Evolutionary conservation across 2,113 vertebrate genomes (phyloP).

Genomic region (Hippocampus comes): DNA sequence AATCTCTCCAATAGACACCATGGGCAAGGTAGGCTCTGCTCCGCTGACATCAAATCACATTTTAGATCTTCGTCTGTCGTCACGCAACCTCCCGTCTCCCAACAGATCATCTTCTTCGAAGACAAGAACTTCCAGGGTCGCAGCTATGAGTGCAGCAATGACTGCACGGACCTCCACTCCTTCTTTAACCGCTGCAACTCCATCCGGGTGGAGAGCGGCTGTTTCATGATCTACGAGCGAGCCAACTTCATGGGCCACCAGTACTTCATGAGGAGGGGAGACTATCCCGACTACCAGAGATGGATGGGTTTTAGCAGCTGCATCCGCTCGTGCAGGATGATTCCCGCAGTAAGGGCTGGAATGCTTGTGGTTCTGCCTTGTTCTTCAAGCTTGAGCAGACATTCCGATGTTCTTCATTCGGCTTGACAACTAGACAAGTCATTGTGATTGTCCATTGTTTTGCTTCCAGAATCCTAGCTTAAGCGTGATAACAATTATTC

Average conservation of each 20-base stretch:
- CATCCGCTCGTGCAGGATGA: constrained; percentile 69
- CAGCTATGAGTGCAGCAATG: constrained; percentile 72
- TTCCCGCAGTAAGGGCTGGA: constrained; percentile 64
- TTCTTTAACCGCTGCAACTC: constrained; percentile 74
- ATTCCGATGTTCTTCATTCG: not conserved
- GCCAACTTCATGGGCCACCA: constrained; percentile 71
- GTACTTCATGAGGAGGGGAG: constrained; percentile 68
- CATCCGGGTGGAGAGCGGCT: constrained; percentile 71
- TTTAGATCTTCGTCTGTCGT: too few relatives aligned
- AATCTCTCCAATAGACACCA: constrained; percentile 75
- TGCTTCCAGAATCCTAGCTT: not conserved
- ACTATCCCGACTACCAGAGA: constrained; percentile 69
- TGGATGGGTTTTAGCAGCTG: constrained; percentile 71
- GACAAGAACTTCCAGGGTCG: constrained; percentile 79
- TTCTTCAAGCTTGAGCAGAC: not conserved
- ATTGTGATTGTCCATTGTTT: not conserved
- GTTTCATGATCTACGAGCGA: constrained; percentile 74
- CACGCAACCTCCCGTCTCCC: not conserved
- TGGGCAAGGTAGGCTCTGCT: constrained; percentile 75
- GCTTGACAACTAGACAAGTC: not conserved
- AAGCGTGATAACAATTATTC: not conserved
- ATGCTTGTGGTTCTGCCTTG: not conserved
- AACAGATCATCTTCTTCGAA: constrained; percentile 78
- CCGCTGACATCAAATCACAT: constrained; percentile 12
- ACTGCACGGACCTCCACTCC: constrained; percentile 70